Base-by-base conservation (phyloP, 2,797 vertebrate genomes). In the Bucorvus abyssinicus region DNA sequence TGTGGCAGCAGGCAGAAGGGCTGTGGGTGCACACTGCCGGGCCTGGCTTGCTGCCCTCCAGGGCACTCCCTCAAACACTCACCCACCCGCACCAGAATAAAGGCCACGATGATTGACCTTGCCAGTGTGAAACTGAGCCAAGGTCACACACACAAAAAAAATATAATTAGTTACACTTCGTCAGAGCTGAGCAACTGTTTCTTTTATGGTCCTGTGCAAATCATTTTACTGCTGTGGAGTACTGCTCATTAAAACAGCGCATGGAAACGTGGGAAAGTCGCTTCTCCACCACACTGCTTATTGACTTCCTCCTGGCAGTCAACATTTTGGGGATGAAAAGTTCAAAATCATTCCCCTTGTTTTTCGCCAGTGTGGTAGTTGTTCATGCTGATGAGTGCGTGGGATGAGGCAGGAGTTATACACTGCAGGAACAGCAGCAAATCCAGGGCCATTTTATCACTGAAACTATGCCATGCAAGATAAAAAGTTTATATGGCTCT, bases 1-100 rank as follows among this genome's bases (percentile, higher is more conserved):
- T 1, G 30, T 19, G 19, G 18, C 1, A 18, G 64, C 45, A 32
- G 18, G 40, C 55, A 76, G 55, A 63, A 29, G 64, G 45, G 36
- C 56, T 32, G 20, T 14, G 36, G 17, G 30, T 1, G 5, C 4
- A 4, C 3, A 2, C 6, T 56, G 24, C 17, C 0, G 0, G 34
- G 34, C 32, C 44, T 27, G 2, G 1, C 29, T 40, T 5, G 1
- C n/a, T 59, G 64, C 12, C 30, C 49, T 60, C 19, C 13, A 24
- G 11, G 42, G 50, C 14, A 42, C 30, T 16, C 38, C 27, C 18
- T 69, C 30, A n/a, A 45, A 57, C 12, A 53, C 0, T 29, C 40
- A 76, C 2, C 38, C 4, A 0, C 9, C 60, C 3, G 1, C 38
- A 34, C 15, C 47, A 44, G 27, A 80, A 42, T 20, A 65, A 83